Conservation (phyloP, 2,888 invertebrate species). For the Andrena trimmerana region DNA sequence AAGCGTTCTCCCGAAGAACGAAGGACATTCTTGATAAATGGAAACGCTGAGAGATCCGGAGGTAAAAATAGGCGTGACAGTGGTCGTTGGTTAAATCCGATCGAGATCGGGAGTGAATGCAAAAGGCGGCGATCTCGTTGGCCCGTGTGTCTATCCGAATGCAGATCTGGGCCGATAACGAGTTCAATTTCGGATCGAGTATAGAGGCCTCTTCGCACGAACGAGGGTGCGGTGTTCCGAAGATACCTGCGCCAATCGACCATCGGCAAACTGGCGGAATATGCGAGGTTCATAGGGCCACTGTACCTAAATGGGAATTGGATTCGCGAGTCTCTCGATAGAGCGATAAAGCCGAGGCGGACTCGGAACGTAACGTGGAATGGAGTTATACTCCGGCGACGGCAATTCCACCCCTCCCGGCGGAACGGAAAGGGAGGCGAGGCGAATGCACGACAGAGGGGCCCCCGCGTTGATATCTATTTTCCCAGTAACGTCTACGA, state of each 20-base stretch:
- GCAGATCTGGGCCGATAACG: constrained; percentile 11
- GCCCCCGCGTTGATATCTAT: constrained; percentile 61
- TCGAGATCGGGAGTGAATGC: background rate
- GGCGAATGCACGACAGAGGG: constrained; percentile 28
- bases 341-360: constrained; percentile 50
- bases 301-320: constrained; percentile 69
- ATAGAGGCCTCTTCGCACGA: background rate
- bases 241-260: constrained; percentile 18
- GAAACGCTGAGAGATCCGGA: constrained; percentile 58
- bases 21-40: constrained; percentile 64
- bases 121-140: background rate
- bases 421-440: constrained; percentile 14
- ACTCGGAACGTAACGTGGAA: constrained; percentile 44
- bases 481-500: constrained; percentile 52
- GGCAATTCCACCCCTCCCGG: constrained; percentile 22
- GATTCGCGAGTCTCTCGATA: constrained; percentile 60
- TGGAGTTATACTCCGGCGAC: constrained; percentile 63
- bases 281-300: constrained; percentile 25
- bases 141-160: background rate
- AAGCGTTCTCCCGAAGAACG: constrained; percentile 17
- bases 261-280: constrained; percentile 32
- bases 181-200: constrained; percentile 16
- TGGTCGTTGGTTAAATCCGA: background rate
- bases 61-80: constrained; percentile 19
- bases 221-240: background rate